Conservation (phyloP, 2,797 vertebrate genomes). For the Crossoptilon crossoptilon region DNA sequence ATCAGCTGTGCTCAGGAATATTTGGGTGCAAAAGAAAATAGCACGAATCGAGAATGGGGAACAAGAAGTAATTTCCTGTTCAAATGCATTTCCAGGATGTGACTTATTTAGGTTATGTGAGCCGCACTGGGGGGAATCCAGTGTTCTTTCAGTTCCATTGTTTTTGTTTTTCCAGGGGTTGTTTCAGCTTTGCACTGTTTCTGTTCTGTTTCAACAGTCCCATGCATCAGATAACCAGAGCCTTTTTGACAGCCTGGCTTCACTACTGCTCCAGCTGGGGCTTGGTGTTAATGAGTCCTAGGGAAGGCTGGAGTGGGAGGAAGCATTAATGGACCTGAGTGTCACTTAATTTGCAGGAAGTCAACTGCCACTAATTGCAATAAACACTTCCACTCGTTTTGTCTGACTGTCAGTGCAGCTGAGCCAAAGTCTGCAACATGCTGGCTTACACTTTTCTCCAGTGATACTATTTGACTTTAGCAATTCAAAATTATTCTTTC, state of each 20-base stretch:
- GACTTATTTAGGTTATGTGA: background rate
- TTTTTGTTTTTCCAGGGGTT: background rate
- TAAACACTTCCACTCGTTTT: conserved; percentile 1
- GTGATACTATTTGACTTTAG: conserved; percentile 3
- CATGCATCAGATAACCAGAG: background rate
- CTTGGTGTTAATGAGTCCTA: background rate
- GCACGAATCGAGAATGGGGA: background rate
- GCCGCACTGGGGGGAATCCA: background rate
- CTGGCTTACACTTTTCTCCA: background rate
- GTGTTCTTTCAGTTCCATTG: background rate
- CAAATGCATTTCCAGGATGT: background rate
- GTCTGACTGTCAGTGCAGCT: background rate
- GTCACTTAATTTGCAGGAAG: conserved; percentile 46
- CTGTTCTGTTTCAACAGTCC: background rate
- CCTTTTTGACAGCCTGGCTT: background rate
- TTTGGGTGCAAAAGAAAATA: background rate
- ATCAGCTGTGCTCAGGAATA: no score
- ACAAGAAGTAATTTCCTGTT: background rate
- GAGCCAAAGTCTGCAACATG: background rate
- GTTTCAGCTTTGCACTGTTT: background rate
- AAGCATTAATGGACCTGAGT: background rate
- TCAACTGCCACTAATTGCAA: conserved; percentile 31
- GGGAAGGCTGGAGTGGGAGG: background rate
- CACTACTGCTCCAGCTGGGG: background rate
- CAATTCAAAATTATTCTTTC: background rate